These are phyloP conservation scores for Megamerina dolium DNA, from an alignment of 2,888 invertebrate genomes.

Conservation along the genomic window DNA sequence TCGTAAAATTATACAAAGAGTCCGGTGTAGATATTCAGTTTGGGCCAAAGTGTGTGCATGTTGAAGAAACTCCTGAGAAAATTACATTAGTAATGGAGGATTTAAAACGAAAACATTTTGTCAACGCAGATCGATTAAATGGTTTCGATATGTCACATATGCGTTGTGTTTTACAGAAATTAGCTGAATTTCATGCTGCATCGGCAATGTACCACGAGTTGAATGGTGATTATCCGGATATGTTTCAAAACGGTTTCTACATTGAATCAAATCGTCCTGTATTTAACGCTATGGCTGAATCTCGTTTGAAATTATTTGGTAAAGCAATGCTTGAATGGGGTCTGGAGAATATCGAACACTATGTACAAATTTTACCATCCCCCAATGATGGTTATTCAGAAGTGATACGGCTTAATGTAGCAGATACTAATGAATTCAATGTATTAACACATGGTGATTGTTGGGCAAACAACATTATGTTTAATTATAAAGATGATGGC, in stretches of 20 bases:
- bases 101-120: conserved; percentile 26
- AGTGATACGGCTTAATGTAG: conserved; percentile 16
- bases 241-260: conserved; percentile 17
- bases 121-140: conserved; percentile 32
- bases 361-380: conserved; percentile 16
- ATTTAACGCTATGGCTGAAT: conserved; percentile 14
- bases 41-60: conserved; percentile 30
- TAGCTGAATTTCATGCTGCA: conserved; percentile 42
- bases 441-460: conserved; percentile 40
- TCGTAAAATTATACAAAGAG: conserved; percentile 30
- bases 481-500: conserved; percentile 27
- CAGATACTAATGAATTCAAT: conserved; percentile 30
- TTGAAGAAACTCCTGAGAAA: conserved; percentile 26
- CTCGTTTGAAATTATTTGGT: conserved; percentile 8
- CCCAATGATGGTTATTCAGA: conserved; percentile 19
- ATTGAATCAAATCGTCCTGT: conserved; percentile 20
- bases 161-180: conserved; percentile 27
- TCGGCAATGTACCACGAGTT: conserved; percentile 30
- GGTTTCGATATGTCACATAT: conserved; percentile 37
- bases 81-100: conserved; percentile 37
- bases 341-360: conserved; percentile 26
- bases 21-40: conserved; percentile 30
- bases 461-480: conserved; percentile 43
- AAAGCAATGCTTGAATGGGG: conserved; percentile 30
- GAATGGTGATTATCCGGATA: conserved; percentile 27